Conservation (phyloP, 2,888 invertebrate species). For the Caenorhabditis becei region DNA sequence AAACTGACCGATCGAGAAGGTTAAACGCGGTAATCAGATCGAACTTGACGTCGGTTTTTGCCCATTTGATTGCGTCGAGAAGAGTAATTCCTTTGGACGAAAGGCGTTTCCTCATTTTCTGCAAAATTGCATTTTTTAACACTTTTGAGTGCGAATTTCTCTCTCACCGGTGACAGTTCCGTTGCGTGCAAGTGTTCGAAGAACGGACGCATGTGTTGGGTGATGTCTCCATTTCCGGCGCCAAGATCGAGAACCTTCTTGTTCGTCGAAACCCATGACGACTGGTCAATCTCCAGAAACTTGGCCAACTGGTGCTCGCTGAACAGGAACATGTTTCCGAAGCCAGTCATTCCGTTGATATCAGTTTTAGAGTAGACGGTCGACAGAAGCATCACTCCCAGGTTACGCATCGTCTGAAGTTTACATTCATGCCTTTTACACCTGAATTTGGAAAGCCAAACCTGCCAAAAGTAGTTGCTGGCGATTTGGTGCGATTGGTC, state of each 20-base stretch:
- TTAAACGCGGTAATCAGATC: conserved; percentile 93
- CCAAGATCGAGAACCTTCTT: conserved; percentile 88
- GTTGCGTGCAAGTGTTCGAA: conserved; percentile 89
- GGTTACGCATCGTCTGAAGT: conserved; percentile 91
- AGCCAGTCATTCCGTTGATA: conserved; percentile 89
- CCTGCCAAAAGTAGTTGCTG: conserved; percentile 70
- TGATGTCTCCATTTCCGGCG: conserved; percentile 96
- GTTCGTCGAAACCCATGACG: conserved; percentile 54
- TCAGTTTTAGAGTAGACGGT: conserved; percentile 95
- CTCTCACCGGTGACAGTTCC: conserved; percentile 87
- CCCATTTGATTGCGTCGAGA: conserved; percentile 82
- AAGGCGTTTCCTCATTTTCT: conserved; percentile 89
- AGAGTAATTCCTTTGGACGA: conserved; percentile 88
- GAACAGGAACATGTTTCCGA: conserved; percentile 96
- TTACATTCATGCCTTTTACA: neutral
- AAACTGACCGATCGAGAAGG: conserved; percentile 88
- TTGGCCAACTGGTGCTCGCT: conserved; percentile 89
- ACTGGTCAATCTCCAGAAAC: conserved; percentile 83
- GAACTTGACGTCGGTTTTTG: conserved; percentile 62
- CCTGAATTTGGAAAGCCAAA: conserved; percentile 19
- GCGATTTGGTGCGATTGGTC: conserved; percentile 65
- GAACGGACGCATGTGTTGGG: conserved; percentile 88
- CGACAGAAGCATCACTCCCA: conserved; percentile 90
- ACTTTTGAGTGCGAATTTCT: neutral
- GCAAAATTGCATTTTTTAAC: conserved; percentile 36